phyloP scores from a whole-genome alignment of 2,797 vertebrate genomes.

The Sitta carolinensis region DNA sequence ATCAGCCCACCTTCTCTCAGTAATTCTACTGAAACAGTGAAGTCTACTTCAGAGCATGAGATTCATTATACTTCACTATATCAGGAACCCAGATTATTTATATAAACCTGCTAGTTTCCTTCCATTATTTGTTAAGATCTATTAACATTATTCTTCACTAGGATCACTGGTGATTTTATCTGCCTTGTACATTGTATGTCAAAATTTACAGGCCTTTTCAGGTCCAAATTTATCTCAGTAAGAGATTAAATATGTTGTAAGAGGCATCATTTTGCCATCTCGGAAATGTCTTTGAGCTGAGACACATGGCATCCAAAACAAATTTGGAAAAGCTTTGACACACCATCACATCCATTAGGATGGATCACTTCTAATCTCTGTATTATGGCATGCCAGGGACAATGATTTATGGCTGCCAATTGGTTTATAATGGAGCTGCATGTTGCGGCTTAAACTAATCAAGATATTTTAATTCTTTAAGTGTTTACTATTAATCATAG shows the following conservation, averaged over 20 bases:
- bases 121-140: not conserved
- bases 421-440: not conserved
- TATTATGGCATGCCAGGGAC: not conserved
- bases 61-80: not conserved
- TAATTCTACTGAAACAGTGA: not conserved
- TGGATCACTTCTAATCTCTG: slow-evolving; percentile 10
- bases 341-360: not conserved
- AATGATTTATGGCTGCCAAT: not conserved
- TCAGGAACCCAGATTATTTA: not conserved
- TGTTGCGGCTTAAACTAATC: not conserved
- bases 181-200: not conserved
- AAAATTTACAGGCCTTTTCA: not conserved
- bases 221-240: not conserved
- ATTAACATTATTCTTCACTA: not conserved
- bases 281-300: not conserved
- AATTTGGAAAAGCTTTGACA: slow-evolving; percentile 20
- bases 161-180: not conserved
- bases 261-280: not conserved
- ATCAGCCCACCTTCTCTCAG: not conserved
- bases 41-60: not conserved
- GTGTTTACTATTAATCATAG: not conserved
- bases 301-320: not conserved
- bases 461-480: slow-evolving; percentile 3
- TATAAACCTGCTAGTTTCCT: not conserved
- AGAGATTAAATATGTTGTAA: not conserved